Evolutionary conservation across 2,888 invertebrate species (phyloP).

Genomic region (Diploptera punctata): DNA sequence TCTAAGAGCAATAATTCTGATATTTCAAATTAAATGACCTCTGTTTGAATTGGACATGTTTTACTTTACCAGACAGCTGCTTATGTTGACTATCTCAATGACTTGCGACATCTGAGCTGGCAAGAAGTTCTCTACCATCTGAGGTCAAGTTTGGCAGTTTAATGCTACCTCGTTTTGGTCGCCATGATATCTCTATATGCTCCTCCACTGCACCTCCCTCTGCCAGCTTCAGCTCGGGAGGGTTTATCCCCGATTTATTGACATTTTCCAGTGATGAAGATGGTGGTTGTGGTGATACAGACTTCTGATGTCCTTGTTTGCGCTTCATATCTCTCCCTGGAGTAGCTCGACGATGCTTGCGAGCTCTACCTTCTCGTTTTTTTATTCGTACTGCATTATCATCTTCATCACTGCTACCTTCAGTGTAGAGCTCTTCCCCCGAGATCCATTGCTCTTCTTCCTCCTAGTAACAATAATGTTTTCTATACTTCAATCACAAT

Average conservation of each 20-base stretch:
- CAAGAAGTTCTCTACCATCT: conserved; percentile 40
- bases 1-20: no score
- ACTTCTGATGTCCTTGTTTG: conserved; percentile 27
- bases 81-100: no score
- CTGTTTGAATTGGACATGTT: no score
- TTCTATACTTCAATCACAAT: no score
- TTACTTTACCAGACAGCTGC: no score
- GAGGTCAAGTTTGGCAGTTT: conserved; percentile 50
- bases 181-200: conserved; percentile 50
- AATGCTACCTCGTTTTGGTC: conserved; percentile 55
- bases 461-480: no score
- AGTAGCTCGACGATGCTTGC: conserved; percentile 31
- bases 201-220: conserved; percentile 29
- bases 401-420: conserved; percentile 57
- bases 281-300: not conserved
- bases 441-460: conserved; percentile 59
- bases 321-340: conserved; percentile 9
- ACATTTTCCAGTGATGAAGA: not conserved
- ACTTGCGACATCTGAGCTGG: conserved; percentile 1
- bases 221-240: not conserved
- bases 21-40: no score
- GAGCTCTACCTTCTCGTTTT: conserved; percentile 24
- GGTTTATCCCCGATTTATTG: not conserved
- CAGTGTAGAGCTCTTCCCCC: conserved; percentile 58
- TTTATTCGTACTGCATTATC: conserved; percentile 45